Evolutionary conservation across 2,888 invertebrate species (phyloP).

Genomic region (Cyclophora punctaria): DNA sequence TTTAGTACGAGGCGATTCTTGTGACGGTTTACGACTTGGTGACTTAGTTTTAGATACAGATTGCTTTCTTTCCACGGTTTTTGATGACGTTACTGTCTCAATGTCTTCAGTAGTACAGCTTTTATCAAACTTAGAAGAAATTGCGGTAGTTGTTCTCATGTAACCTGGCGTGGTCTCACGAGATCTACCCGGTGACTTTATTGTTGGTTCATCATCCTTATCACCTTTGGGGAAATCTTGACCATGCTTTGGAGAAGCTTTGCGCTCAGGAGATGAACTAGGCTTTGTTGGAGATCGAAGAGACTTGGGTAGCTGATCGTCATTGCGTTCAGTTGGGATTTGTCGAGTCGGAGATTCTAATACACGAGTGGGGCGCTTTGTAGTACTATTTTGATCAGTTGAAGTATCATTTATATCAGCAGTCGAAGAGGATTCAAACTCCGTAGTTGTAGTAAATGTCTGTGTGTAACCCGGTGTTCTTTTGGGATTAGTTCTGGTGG

Average conservation of each 20-base stretch:
- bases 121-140: slow-evolving; percentile 6
- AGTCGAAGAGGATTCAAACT: too few relatives aligned
- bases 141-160: slow-evolving; percentile 5
- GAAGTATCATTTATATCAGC: not conserved
- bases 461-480: slow-evolving; percentile 5
- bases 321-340: slow-evolving; percentile 3
- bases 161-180: slow-evolving; percentile 4
- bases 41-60: not conserved
- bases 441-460: too few relatives aligned
- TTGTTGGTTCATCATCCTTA: not conserved
- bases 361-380: slow-evolving; percentile 8
- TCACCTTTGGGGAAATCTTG: not conserved
- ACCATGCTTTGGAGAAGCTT: not conserved
- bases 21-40: not conserved
- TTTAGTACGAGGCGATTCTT: not conserved
- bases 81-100: slow-evolving; percentile 2
- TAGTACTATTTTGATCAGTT: not conserved
- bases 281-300: slow-evolving; percentile 8
- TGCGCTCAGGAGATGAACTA: slow-evolving; percentile 9
- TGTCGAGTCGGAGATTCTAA: slow-evolving; percentile 18
- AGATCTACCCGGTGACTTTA: slow-evolving; percentile 1
- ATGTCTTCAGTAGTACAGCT: slow-evolving; percentile 4
- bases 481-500: slow-evolving; percentile 8
- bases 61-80: slow-evolving; percentile 3
- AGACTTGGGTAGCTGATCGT: slow-evolving; percentile 1